phyloP scores from a whole-genome alignment of 2,888 invertebrate genomes.

The Aplocera efformata region DNA sequence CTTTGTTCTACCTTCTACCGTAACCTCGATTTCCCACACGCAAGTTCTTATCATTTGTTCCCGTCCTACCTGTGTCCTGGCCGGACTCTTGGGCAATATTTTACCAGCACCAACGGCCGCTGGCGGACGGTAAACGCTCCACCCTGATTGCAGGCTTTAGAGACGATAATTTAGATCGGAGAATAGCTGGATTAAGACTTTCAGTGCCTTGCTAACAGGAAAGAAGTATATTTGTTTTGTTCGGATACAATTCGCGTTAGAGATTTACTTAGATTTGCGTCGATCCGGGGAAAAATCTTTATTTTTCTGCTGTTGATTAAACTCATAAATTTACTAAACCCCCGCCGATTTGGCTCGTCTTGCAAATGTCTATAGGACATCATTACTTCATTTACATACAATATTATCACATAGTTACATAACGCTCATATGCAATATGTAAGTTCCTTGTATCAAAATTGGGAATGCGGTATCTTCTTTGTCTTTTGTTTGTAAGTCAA shows the following conservation, averaged over 20 bases:
- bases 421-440: too few species aligned
- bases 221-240: neutral
- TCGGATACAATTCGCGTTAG: neutral
- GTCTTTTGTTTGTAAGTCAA: too few species aligned
- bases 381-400: too few species aligned
- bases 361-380: too few species aligned
- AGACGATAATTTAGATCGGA: slow-evolving; percentile 49
- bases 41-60: slow-evolving; percentile 14
- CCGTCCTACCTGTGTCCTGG: slow-evolving; percentile 22
- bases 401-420: too few species aligned
- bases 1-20: too few species aligned
- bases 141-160: slow-evolving; percentile 52
- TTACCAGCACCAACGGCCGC: slow-evolving; percentile 40
- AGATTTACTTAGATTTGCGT: slow-evolving; percentile 1
- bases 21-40: slow-evolving; percentile 1
- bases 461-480: too few species aligned
- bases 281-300: neutral
- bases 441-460: too few species aligned
- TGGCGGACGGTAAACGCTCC: slow-evolving; percentile 33
- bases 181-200: slow-evolving; percentile 46
- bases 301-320: too few species aligned
- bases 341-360: too few species aligned
- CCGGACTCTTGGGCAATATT: slow-evolving; percentile 39
- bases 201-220: slow-evolving; percentile 3
- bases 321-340: too few species aligned